Conservation (phyloP, 2,797 vertebrate species). For the Alca torda region DNA sequence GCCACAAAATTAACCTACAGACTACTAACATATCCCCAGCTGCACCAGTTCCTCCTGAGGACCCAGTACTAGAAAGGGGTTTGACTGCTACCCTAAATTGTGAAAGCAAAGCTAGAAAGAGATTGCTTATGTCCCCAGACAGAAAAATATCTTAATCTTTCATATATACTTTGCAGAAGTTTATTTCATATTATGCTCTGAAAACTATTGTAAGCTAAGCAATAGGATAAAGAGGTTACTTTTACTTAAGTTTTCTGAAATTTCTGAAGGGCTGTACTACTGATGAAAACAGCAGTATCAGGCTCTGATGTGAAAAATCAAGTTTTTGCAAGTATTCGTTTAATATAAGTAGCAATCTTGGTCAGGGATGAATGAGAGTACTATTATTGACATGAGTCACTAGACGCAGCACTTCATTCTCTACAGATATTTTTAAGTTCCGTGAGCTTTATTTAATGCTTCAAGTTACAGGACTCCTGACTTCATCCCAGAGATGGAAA, state of each 20-base stretch:
- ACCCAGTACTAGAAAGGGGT: background rate
- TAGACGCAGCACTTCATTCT: background rate
- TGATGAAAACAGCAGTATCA: background rate
- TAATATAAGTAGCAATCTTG: background rate
- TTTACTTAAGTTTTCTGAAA: background rate
- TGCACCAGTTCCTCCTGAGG: background rate
- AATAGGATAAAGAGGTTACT: background rate
- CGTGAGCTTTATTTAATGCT: background rate
- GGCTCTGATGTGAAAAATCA: background rate
- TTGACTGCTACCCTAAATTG: background rate
- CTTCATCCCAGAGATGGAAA: background rate
- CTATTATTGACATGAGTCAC: background rate
- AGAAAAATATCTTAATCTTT: background rate
- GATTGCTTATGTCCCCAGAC: background rate
- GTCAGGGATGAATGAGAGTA: background rate
- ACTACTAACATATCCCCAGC: background rate
- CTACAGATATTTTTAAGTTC: background rate
- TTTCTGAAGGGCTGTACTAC: background rate
- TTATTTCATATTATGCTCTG: background rate
- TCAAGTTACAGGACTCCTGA: background rate
- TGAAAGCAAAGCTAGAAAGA: background rate
- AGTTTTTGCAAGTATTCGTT: background rate
- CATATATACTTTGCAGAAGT: background rate
- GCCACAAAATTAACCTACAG: background rate
- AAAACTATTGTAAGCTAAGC: background rate